Conservation (phyloP, 2,113 vertebrate genomes). For the Chionis minor region DNA sequence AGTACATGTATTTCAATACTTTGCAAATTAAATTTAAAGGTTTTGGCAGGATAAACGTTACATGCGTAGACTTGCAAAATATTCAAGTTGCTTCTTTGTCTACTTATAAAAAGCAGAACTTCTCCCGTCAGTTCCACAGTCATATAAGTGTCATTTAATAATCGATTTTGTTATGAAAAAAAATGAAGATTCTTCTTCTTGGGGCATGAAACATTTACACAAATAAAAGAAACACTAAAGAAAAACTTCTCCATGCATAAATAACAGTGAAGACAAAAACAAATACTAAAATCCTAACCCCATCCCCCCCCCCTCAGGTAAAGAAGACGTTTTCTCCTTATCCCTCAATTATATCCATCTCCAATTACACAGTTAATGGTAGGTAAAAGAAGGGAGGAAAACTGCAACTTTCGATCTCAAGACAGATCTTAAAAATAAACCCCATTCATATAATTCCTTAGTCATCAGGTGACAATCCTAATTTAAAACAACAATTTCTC, state of each 20-base stretch:
- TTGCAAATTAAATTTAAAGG: conserved; percentile 23
- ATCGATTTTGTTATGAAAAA: neutral
- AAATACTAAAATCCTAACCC: neutral
- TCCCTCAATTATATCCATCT: neutral
- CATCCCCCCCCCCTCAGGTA: neutral
- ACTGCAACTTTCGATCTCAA: neutral
- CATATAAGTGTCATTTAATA: neutral
- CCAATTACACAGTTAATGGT: neutral
- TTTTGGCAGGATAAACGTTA: neutral
- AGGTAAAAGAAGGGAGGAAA: neutral
- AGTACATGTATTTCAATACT: neutral
- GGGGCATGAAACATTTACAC: neutral
- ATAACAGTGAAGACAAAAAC: neutral
- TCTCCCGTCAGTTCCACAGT: neutral
- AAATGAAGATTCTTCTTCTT: neutral
- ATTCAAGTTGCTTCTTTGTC: neutral
- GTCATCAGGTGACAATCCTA: neutral
- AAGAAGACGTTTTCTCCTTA: neutral
- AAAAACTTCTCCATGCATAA: neutral
- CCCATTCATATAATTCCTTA: neutral
- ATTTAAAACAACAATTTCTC: conserved; percentile 19
- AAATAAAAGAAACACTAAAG: neutral
- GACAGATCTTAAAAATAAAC: neutral
- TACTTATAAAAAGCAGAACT: conserved; percentile 9
- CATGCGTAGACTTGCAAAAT: neutral